A percentile compares a stretch with the other conserved stretches of the same genome.
These are phyloP conservation scores for Chionomys nivalis DNA, from an alignment of 2,113 vertebrate species.

Conservation along the genomic window DNA sequence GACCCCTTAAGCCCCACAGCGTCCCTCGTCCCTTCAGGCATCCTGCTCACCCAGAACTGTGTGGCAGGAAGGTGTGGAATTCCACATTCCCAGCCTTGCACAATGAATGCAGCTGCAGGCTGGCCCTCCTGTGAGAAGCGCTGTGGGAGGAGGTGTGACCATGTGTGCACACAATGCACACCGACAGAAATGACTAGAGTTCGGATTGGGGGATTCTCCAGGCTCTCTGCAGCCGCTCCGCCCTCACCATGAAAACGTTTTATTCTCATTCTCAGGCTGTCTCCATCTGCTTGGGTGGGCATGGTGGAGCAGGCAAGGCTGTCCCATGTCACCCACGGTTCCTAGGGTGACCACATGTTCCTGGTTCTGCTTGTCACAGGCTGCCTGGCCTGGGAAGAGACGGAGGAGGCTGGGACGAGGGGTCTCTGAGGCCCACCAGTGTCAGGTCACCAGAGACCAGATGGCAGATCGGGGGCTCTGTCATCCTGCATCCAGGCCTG, in stretches of 20 bases:
- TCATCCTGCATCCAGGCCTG: slow-evolving; percentile 46
- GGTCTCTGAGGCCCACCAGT: not conserved
- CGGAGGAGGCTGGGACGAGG: not conserved
- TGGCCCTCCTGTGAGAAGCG: not conserved
- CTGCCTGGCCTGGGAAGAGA: not conserved
- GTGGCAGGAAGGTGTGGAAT: not conserved
- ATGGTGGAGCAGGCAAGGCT: not conserved
- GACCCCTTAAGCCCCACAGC: not conserved
- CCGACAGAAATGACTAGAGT: not conserved
- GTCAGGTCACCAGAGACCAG: not conserved
- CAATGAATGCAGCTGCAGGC: not conserved
- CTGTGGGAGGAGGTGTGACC: not conserved
- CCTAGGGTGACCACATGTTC: slow-evolving; percentile 21
- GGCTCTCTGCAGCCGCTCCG: not conserved
- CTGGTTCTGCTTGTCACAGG: not conserved
- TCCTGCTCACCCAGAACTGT: not conserved
- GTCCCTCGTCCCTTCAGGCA: not conserved
- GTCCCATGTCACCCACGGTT: not conserved
- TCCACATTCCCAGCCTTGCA: not conserved
- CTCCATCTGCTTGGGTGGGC: slow-evolving; percentile 44
- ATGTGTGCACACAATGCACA: not conserved
- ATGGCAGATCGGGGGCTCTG: not conserved
- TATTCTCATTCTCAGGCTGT: not conserved
- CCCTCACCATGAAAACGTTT: not conserved
- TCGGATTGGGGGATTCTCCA: not conserved